Conservation (phyloP, 2,797 vertebrate species). For the Cirrhinus molitorella region DNA sequence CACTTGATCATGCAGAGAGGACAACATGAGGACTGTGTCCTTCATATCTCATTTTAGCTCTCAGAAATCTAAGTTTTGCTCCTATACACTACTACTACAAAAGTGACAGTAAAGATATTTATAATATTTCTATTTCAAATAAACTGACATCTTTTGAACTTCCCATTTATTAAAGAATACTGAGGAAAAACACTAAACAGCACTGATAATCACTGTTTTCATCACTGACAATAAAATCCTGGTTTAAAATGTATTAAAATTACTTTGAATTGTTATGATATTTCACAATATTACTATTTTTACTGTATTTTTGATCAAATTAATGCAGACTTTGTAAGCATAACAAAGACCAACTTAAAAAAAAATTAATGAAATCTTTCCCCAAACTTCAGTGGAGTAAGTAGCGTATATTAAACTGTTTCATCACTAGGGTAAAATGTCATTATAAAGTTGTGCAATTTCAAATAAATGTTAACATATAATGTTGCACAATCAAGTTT, state of each 20-base stretch:
- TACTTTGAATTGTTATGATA: too few species aligned
- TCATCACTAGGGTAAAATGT: not conserved
- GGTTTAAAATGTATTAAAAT: too few species aligned
- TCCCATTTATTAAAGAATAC: not conserved
- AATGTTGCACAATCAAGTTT: not conserved
- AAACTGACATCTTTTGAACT: not conserved
- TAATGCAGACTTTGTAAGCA: too few species aligned
- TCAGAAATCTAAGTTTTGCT: not conserved
- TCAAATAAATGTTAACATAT: not conserved
- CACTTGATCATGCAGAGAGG: not conserved
- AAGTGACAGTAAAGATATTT: conserved; percentile 1
- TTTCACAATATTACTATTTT: not conserved
- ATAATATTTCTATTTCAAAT: not conserved
- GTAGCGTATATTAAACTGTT: not conserved
- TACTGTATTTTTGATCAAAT: too few species aligned
- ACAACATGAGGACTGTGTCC: conserved; percentile 4
- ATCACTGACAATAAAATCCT: too few species aligned
- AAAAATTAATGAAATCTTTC: too few species aligned
- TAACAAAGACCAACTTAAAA: too few species aligned
- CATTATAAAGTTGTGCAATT: not conserved
- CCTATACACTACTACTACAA: not conserved
- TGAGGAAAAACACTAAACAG: too few species aligned
- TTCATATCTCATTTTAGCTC: not conserved
- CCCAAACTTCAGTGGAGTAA: too few species aligned
- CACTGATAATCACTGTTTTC: too few species aligned